Conservation (phyloP, 2,888 invertebrate species). For the Drosophila mercatorum region DNA sequence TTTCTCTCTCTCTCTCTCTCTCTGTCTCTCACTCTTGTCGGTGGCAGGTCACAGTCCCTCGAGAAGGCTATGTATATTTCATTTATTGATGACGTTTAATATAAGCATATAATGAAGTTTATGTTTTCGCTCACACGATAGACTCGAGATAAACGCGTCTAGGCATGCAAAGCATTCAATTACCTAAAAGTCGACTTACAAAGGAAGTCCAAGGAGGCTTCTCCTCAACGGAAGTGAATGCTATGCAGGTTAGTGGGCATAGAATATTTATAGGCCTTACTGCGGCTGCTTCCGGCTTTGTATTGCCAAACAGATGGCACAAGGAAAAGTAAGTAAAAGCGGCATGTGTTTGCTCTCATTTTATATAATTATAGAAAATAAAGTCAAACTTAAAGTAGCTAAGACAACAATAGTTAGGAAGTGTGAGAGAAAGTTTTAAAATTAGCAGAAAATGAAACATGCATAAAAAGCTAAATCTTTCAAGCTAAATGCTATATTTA, state of each 20-base stretch:
- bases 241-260: conserved; percentile 56
- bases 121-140: conserved; percentile 36
- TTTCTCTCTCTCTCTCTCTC: not conserved
- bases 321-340: not conserved
- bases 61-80: not conserved
- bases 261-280: conserved; percentile 64
- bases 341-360: not conserved
- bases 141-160: conserved; percentile 8
- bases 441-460: no score
- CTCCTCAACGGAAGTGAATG: conserved; percentile 63
- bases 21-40: not conserved
- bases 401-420: no score
- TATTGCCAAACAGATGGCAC: not conserved
- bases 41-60: conserved; percentile 13
- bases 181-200: conserved; percentile 26
- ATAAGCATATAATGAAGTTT: conserved; percentile 70
- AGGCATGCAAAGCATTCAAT: conserved; percentile 54
- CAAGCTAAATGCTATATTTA: no score
- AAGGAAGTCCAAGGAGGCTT: conserved; percentile 20
- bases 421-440: no score
- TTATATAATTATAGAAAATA: not conserved
- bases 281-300: conserved; percentile 50
- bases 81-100: conserved; percentile 74
- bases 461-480: no score
- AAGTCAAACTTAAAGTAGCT: not conserved